phyloP scores from a whole-genome alignment of 2,797 vertebrate genomes.

The Spheniscus humboldti region DNA sequence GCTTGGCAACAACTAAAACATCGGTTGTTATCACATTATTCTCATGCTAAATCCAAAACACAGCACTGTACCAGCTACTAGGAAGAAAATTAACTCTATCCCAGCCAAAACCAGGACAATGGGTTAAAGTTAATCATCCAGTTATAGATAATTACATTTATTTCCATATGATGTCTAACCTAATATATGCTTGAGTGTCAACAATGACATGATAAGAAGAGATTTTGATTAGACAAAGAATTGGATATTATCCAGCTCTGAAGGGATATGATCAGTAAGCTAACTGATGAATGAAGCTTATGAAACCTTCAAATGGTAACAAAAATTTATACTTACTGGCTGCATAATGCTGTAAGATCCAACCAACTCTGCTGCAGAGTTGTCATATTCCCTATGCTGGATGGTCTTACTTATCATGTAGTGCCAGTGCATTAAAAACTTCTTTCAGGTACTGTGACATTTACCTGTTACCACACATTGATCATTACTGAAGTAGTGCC shows the following conservation, averaged over 20 bases:
- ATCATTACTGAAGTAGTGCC: background rate
- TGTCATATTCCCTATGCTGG: background rate
- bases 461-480: background rate
- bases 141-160: background rate
- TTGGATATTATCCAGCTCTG: background rate
- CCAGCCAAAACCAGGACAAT: too few species aligned
- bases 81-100: too few species aligned
- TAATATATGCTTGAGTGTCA: background rate
- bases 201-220: background rate
- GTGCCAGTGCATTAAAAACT: background rate
- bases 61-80: too few species aligned
- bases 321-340: background rate
- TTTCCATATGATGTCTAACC: background rate
- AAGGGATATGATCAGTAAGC: background rate
- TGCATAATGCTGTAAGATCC: background rate
- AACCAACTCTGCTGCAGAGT: background rate
- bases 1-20: too few species aligned
- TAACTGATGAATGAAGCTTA: background rate
- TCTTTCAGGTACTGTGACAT: background rate
- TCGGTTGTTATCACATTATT: too few species aligned
- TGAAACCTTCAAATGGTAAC: background rate
- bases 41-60: too few species aligned
- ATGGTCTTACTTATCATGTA: background rate
- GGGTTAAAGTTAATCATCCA: background rate
- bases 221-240: constrained; percentile 17